Conservation (phyloP, 2,113 vertebrate species). For the Gracilinanus agilis region DNA sequence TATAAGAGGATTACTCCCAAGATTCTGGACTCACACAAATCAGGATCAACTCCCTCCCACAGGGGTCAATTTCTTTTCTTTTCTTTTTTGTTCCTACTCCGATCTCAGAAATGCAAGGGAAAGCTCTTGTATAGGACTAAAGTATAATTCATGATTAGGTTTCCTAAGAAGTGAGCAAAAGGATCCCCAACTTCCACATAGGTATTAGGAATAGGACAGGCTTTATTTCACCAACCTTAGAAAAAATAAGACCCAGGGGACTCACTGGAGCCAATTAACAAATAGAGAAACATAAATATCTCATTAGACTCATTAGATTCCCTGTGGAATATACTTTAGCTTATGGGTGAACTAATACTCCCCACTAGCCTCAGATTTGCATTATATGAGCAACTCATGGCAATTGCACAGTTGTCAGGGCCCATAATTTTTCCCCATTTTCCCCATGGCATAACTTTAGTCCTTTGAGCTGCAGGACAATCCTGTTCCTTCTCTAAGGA, state of each 20-base stretch:
- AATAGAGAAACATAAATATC: background rate
- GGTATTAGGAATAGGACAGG: background rate
- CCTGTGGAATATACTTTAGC: background rate
- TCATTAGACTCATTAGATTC: background rate
- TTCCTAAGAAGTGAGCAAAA: background rate
- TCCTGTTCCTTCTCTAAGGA: background rate
- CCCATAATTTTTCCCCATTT: background rate
- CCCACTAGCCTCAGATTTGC: background rate
- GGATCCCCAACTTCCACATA: background rate
- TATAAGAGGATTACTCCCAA: background rate
- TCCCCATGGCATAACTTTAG: background rate
- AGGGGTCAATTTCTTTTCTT: background rate
- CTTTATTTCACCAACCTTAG: background rate
- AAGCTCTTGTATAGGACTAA: background rate
- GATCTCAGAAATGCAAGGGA: background rate
- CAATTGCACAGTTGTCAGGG: background rate
- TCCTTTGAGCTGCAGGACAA: background rate
- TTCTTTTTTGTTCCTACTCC: background rate
- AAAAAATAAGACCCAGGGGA: background rate
- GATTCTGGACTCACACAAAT: background rate
- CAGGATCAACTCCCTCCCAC: background rate
- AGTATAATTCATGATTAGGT: background rate
- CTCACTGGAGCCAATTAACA: background rate
- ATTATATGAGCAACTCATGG: background rate
- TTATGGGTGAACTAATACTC: background rate